These are phyloP conservation scores for Eumaeus atala DNA, from an alignment of 1,140 invertebrate genomes.

Conservation along the genomic window DNA sequence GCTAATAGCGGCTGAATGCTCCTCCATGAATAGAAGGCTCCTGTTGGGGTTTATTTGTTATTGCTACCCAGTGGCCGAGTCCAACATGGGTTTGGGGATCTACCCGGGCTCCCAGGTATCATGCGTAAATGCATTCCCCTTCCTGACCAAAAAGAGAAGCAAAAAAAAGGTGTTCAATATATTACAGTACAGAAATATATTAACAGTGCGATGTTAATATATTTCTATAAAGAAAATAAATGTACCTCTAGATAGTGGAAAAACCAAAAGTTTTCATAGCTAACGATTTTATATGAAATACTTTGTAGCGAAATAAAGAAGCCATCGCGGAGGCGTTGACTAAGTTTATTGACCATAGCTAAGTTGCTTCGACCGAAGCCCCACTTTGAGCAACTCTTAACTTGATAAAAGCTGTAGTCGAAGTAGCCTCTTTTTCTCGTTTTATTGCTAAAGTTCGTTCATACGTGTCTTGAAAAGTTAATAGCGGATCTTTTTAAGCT, in stretches of 20 bases:
- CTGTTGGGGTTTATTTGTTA: no score
- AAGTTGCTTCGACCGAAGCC: conserved; percentile 28
- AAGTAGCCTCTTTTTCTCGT: conserved; percentile 52
- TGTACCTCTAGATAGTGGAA: neutral
- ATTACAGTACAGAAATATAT: no score
- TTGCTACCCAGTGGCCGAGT: no score
- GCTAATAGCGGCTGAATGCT: no score
- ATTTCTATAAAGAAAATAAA: no score
- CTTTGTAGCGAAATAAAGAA: conserved; percentile 46
- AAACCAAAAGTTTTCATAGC: conserved; percentile 13
- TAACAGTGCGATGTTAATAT: no score
- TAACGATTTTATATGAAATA: conserved; percentile 24
- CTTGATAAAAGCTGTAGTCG: conserved; percentile 52
- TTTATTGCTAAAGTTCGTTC: conserved; percentile 60
- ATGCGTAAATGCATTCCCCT: no score
- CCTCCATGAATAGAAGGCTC: no score
- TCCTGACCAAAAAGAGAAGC: no score
- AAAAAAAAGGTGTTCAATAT: no score
- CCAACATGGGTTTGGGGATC: no score
- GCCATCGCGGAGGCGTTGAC: conserved; percentile 35
- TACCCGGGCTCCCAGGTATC: no score
- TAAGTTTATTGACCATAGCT: conserved; percentile 57
- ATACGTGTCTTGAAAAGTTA: conserved; percentile 23
- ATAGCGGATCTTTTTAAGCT: conserved; percentile 17
- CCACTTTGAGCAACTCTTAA: conserved; percentile 59